These are phyloP conservation scores for Meteorus colon DNA, from an alignment of 2,888 invertebrate genomes.

Conservation along the genomic window DNA sequence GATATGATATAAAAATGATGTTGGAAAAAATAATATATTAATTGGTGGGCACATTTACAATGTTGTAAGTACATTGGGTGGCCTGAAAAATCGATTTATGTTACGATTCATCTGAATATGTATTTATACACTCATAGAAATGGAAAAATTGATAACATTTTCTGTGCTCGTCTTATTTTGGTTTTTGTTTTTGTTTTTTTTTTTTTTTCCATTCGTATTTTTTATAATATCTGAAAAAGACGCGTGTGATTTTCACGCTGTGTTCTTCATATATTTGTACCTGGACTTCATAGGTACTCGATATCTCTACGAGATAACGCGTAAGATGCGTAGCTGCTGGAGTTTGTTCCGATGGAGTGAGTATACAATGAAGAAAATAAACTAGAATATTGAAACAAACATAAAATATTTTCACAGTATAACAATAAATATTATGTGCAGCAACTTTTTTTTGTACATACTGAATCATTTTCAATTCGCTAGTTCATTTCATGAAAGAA, in stretches of 20 bases:
- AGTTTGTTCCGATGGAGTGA: conserved; percentile 68
- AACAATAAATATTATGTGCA: conserved; percentile 55
- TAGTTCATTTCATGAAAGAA: neutral
- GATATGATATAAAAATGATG: neutral
- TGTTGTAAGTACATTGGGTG: conserved; percentile 72
- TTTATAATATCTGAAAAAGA: conserved; percentile 50
- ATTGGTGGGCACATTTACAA: conserved; percentile 66
- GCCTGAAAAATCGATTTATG: conserved; percentile 57
- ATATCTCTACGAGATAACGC: conserved; percentile 69
- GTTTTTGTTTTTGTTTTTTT: neutral
- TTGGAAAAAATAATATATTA: neutral
- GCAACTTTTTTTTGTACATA: conserved; percentile 54
- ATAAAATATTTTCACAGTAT: conserved; percentile 16
- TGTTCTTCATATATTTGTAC: conserved; percentile 65
- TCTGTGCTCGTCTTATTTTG: conserved; percentile 20
- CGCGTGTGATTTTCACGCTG: conserved; percentile 54
- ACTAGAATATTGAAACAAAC: conserved; percentile 44
- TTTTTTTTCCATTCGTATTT: conserved; percentile 38
- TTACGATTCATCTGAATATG: conserved; percentile 23
- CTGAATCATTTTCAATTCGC: neutral
- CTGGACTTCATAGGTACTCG: conserved; percentile 68
- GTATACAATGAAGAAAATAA: conserved; percentile 57
- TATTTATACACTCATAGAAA: neutral
- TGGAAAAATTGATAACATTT: neutral
- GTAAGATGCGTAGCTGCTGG: conserved; percentile 64